These are phyloP conservation scores for Octodonta nipae DNA, from an alignment of 2,888 invertebrate species.

Conservation along the genomic window DNA sequence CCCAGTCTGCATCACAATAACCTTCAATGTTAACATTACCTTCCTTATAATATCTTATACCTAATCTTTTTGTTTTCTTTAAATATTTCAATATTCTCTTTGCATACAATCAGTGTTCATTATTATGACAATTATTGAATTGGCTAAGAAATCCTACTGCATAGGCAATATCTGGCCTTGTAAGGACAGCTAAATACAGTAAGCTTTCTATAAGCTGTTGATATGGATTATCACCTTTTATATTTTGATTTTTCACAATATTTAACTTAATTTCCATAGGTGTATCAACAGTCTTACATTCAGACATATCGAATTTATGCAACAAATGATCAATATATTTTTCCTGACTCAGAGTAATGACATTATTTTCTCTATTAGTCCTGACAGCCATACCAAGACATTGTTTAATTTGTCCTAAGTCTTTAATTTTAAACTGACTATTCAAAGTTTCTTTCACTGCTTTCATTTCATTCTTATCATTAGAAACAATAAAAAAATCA, in stretches of 20 bases:
- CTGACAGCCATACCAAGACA: constrained; percentile 13
- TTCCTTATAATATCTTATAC: constrained; percentile 4
- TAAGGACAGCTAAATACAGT: constrained; percentile 10
- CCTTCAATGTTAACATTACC: not conserved
- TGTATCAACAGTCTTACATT: constrained; percentile 7
- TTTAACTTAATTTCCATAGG: constrained; percentile 8
- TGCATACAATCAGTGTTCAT: constrained; percentile 12
- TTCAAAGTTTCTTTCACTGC: constrained; percentile 10
- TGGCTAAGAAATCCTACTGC: constrained; percentile 15
- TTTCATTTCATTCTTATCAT: constrained; percentile 7
- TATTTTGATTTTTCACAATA: constrained; percentile 3
- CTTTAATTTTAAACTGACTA: constrained; percentile 11
- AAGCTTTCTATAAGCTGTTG: constrained; percentile 14
- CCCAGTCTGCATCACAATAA: constrained; percentile 10
- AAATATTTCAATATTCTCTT: constrained; percentile 10
- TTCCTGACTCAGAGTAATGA: constrained; percentile 11
- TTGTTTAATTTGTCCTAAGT: constrained; percentile 8
- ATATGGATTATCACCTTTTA: constrained; percentile 6
- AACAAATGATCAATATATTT: constrained; percentile 12
- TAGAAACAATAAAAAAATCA: constrained; percentile 18
- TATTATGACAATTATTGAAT: constrained; percentile 11
- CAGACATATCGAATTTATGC: constrained; percentile 6
- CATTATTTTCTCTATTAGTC: constrained; percentile 6
- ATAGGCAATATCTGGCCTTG: constrained; percentile 17
- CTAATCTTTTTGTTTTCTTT: constrained; percentile 6